A percentile compares a stretch with the other conserved stretches of the same genome.
These are phyloP conservation scores for Aphyosemion australe DNA, from an alignment of 2,113 vertebrate genomes.

Conservation along the genomic window DNA sequence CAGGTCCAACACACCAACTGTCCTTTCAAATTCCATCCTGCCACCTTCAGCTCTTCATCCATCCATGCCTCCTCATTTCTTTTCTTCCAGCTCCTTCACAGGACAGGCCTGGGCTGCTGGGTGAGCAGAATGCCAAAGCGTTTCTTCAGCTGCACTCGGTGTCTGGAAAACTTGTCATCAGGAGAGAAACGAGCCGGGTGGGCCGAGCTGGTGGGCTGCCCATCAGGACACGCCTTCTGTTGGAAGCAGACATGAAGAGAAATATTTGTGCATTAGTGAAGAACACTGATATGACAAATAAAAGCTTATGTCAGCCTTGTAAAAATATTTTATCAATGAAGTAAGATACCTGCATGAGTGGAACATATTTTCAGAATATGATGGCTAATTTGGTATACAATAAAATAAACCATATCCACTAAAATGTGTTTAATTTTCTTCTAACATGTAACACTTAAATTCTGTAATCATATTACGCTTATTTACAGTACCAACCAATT, in stretches of 20 bases:
- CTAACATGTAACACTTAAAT: too few species aligned
- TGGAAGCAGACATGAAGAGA: neutral
- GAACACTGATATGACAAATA: too few species aligned
- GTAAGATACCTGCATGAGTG: too few species aligned
- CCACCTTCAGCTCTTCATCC: neutral
- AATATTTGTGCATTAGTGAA: too few species aligned
- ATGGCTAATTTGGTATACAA: too few species aligned
- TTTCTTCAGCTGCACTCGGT: slow-evolving; percentile 88
- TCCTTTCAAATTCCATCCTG: neutral
- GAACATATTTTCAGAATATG: too few species aligned
- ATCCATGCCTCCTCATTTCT: neutral
- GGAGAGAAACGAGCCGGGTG: slow-evolving; percentile 92
- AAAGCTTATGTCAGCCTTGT: too few species aligned
- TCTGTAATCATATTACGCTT: too few species aligned
- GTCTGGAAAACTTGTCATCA: slow-evolving; percentile 90
- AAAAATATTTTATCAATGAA: too few species aligned
- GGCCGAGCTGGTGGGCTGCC: slow-evolving; percentile 85
- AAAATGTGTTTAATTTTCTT: too few species aligned
- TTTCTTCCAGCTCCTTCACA: slow-evolving; percentile 61
- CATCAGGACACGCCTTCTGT: slow-evolving; percentile 81
- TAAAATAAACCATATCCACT: too few species aligned
- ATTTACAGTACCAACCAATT: too few species aligned
- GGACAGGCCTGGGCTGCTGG: slow-evolving; percentile 84
- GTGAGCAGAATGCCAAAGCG: slow-evolving; percentile 88
- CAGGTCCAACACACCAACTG: neutral